Conservation (phyloP, 2,888 invertebrate species). For the Neocrepidodera transversa region DNA sequence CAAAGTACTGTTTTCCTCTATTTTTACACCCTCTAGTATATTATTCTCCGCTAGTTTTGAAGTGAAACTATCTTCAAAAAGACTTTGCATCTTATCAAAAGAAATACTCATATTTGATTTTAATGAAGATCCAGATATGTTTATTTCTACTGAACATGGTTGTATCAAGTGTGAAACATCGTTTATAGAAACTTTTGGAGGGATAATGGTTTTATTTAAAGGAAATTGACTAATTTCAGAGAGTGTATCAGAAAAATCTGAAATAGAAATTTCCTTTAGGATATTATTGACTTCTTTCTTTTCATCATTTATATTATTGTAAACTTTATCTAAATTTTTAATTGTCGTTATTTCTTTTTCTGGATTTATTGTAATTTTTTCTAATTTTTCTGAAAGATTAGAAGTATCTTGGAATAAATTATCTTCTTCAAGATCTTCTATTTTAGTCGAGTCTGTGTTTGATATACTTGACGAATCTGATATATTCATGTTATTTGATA, state of each 20-base stretch:
- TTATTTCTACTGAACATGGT: constrained; percentile 29
- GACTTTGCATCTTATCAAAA: constrained; percentile 44
- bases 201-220: too few relatives aligned
- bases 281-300: constrained; percentile 2
- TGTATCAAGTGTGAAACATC: constrained; percentile 17
- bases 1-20: too few relatives aligned
- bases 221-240: constrained; percentile 7
- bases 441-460: constrained; percentile 32
- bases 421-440: constrained; percentile 22
- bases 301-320: not conserved
- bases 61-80: constrained; percentile 50
- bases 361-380: constrained; percentile 6
- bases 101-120: constrained; percentile 21
- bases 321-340: too few relatives aligned
- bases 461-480: constrained; percentile 32
- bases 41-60: constrained; percentile 37
- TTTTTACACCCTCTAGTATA: too few relatives aligned
- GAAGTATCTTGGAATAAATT: constrained; percentile 11
- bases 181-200: too few relatives aligned
- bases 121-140: constrained; percentile 32
- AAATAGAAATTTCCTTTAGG: constrained; percentile 9
- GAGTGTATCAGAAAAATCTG: constrained; percentile 22
- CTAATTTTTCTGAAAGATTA: constrained; percentile 4
- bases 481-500: constrained; percentile 27
- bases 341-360: constrained; percentile 12